A percentile compares a stretch with the other conserved stretches of the same genome.
Conservation (phyloP, 2,113 vertebrate species). For the Phaethornis superciliosus region DNA sequence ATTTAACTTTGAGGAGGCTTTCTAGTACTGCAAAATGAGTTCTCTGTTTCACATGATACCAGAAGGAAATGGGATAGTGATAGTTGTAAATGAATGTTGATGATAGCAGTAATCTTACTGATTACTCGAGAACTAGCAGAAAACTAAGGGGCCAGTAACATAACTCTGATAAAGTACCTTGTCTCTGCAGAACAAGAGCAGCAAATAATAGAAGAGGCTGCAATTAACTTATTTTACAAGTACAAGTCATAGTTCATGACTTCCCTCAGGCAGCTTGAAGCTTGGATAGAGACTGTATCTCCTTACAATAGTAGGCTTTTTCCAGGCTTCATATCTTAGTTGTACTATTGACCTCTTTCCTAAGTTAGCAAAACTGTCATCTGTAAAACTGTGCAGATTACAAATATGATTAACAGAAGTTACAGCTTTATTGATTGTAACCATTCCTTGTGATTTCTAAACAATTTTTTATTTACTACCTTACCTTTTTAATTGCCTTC, state of each 20-base stretch:
- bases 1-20: neutral
- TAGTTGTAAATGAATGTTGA: neutral
- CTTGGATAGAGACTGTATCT: neutral
- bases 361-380: neutral
- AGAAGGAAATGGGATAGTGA: neutral
- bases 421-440: neutral
- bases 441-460: neutral
- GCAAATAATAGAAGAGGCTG: neutral
- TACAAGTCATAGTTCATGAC: neutral
- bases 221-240: constrained; percentile 11
- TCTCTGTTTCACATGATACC: neutral
- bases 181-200: neutral
- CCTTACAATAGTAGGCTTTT: neutral
- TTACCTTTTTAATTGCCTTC: neutral
- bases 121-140: neutral
- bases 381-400: neutral
- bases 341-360: neutral
- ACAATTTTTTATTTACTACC: neutral
- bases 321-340: neutral
- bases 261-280: neutral
- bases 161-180: neutral
- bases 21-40: neutral
- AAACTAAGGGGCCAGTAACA: neutral
- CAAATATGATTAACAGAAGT: neutral
- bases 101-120: neutral